phyloP scores from a whole-genome alignment of 2,113 vertebrate species.

The Suricata suricatta region DNA sequence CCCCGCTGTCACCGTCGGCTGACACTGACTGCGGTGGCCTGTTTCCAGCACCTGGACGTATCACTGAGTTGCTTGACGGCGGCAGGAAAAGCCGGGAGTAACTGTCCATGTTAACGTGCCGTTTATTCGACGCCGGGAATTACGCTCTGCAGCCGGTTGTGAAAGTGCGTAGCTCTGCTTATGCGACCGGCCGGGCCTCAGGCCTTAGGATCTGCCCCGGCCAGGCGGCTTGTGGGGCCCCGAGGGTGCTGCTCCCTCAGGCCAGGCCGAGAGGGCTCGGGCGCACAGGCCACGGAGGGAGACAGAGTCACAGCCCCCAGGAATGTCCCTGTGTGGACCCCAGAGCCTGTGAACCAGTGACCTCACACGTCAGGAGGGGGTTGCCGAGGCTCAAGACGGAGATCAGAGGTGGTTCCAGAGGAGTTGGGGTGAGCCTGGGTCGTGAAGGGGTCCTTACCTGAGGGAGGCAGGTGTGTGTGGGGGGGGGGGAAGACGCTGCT shows the following conservation, averaged over 20 bases:
- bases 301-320: not conserved
- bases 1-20: fast-evolving
- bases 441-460: not conserved
- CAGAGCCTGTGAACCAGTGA: not conserved
- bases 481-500: fast-evolving
- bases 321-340: not conserved
- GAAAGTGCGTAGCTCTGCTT: fast-evolving
- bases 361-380: not conserved
- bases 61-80: slow-evolving; percentile 42
- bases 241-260: not conserved
- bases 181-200: fast-evolving
- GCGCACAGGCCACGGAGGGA: not conserved
- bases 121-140: slow-evolving; percentile 30
- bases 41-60: slow-evolving; percentile 50
- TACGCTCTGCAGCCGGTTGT: not conserved
- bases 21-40: not conserved
- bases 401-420: not conserved
- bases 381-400: not conserved
- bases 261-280: fast-evolving
- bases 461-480: fast-evolving
- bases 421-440: not conserved
- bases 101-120: not conserved
- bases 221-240: not conserved
- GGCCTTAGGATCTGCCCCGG: not conserved
- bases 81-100: not conserved